Conservation (phyloP, 2,888 invertebrate genomes). For the Poecilobothrus nobilitatus region DNA sequence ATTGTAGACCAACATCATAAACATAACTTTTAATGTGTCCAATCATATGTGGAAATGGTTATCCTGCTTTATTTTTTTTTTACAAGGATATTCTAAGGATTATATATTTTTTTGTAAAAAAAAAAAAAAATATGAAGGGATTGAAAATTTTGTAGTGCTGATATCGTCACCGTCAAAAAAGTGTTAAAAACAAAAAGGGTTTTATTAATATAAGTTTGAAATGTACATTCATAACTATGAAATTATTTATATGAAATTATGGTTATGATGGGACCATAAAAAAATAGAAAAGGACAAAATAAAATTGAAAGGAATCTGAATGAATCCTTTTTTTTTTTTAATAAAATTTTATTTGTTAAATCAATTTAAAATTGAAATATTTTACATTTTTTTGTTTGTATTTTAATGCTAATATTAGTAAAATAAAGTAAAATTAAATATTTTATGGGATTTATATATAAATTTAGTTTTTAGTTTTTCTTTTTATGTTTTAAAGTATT, state of each 20-base stretch:
- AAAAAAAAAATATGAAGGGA: not conserved
- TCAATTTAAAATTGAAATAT: not conserved
- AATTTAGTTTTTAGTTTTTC: too few relatives aligned
- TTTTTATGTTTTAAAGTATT: too few relatives aligned
- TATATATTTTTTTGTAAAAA: not conserved
- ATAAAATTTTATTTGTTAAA: conserved; percentile 1
- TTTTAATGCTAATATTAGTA: not conserved
- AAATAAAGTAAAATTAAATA: not conserved
- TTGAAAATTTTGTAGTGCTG: not conserved
- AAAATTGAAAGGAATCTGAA: too few relatives aligned
- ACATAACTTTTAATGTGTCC: conserved; percentile 26
- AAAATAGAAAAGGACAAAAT: too few relatives aligned
- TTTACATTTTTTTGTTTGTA: not conserved
- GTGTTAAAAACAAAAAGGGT: not conserved
- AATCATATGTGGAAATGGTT: conserved; percentile 26
- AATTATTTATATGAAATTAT: not conserved
- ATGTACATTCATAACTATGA: too few relatives aligned
- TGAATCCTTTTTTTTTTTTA: not conserved
- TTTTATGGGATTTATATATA: not conserved
- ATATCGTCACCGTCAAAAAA: not conserved
- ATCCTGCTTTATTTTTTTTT: not conserved
- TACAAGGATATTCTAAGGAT: not conserved
- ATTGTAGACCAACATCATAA: conserved; percentile 15
- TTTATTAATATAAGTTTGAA: too few relatives aligned
- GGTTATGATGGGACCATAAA: not conserved